Evolutionary conservation across 2,113 vertebrate genomes (phyloP).

Genomic region (Guaruba guarouba): DNA sequence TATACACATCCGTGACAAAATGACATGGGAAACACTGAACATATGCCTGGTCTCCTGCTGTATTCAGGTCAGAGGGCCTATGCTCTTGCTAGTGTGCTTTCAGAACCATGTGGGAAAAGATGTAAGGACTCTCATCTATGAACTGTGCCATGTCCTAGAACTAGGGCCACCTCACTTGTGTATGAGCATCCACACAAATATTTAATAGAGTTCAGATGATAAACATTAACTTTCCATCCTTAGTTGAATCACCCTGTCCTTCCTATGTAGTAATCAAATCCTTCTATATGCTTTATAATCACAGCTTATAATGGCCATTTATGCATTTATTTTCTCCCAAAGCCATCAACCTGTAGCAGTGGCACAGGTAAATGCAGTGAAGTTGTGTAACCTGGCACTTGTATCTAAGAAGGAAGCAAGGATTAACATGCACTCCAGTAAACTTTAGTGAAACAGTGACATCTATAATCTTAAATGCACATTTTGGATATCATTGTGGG

Average conservation of each 20-base stretch:
- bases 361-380: neutral
- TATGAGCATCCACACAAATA: neutral
- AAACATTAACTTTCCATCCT: neutral
- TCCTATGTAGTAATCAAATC: neutral
- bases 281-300: rapidly evolving
- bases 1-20: neutral
- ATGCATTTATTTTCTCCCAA: neutral
- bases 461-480: rapidly evolving
- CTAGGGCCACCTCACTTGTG: neutral
- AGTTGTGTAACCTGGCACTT: neutral
- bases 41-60: neutral
- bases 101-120: neutral
- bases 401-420: neutral
- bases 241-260: neutral
- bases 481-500: rapidly evolving
- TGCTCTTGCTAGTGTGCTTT: neutral
- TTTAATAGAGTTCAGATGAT: neutral
- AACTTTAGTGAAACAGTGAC: neutral
- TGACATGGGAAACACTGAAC: rapidly evolving
- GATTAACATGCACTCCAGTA: rapidly evolving
- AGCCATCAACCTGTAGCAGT: neutral
- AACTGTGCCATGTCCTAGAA: rapidly evolving
- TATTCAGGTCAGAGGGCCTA: neutral
- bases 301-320: neutral
- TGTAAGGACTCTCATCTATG: neutral